A percentile compares a stretch with the other conserved stretches of the same genome.
Conservation (phyloP, 2,113 vertebrate genomes). For the Phalacrocorax pelagicus region DNA sequence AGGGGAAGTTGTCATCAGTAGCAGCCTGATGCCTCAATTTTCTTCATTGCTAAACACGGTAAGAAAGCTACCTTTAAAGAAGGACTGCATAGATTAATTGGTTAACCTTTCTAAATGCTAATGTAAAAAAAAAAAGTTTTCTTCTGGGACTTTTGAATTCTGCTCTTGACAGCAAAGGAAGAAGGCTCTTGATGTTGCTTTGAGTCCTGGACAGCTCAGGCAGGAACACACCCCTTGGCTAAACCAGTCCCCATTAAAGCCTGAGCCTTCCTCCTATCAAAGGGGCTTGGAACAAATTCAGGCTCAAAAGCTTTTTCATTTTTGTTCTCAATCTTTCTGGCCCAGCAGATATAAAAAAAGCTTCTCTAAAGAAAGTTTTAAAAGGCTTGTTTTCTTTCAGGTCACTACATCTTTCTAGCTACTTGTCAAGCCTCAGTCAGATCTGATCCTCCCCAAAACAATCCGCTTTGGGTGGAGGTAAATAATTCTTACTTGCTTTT, state of each 20-base stretch:
- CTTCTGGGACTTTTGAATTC: background rate
- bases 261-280: background rate
- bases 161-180: background rate
- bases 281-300: background rate
- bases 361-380: background rate
- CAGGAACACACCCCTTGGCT: background rate
- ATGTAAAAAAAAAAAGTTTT: background rate
- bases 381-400: slow-evolving; percentile 9
- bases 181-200: background rate
- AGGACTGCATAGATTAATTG: background rate
- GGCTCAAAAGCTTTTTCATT: slow-evolving; percentile 7
- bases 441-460: background rate
- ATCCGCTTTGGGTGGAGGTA: background rate
- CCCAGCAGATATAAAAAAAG: background rate
- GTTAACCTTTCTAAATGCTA: background rate
- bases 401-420: background rate
- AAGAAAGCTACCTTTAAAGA: background rate
- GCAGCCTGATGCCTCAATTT: background rate
- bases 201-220: background rate
- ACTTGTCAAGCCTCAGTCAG: background rate
- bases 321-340: slow-evolving; percentile 17
- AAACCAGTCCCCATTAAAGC: background rate
- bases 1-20: background rate
- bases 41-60: background rate
- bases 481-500: background rate